A percentile compares a stretch with the other conserved stretches of the same genome.
These are phyloP conservation scores for Pemphredon lugubris DNA, from an alignment of 2,888 invertebrate species.

Conservation along the genomic window DNA sequence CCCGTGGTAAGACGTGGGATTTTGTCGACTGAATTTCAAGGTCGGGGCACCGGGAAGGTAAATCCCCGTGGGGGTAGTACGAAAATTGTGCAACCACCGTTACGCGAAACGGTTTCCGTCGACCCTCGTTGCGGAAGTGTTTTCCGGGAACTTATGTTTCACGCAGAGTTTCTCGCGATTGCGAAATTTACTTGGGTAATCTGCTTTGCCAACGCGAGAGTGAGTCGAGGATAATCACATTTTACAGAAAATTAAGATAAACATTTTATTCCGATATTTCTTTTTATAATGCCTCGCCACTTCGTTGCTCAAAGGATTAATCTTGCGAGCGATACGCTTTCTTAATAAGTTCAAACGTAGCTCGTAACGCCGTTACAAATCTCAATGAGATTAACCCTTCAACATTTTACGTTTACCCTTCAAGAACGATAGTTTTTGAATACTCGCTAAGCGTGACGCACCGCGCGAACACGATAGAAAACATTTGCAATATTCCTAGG, in stretches of 20 bases:
- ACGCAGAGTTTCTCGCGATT: not conserved
- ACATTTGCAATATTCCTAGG: too few relatives aligned
- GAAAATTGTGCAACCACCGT: not conserved
- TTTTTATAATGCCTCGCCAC: not conserved
- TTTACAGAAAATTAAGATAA: too few relatives aligned
- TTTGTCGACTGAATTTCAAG: conserved; percentile 29
- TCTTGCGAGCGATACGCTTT: too few relatives aligned
- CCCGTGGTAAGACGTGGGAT: conserved; percentile 3
- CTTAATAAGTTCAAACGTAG: not conserved
- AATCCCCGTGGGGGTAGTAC: not conserved
- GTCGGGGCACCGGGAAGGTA: conserved; percentile 6
- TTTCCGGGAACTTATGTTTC: not conserved
- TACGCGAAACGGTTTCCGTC: not conserved
- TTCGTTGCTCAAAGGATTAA: too few relatives aligned
- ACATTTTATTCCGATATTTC: too few relatives aligned
- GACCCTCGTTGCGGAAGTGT: not conserved
- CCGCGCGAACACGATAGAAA: too few relatives aligned
- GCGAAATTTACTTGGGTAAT: not conserved
- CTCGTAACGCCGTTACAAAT: not conserved
- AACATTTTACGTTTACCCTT: not conserved
- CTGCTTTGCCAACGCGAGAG: not conserved
- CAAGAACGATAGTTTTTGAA: not conserved
- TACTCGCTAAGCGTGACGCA: too few relatives aligned
- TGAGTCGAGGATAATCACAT: too few relatives aligned
- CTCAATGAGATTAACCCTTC: not conserved